Evolutionary conservation across 64 coral and sea anemone species (phyloP).

Genomic region (Montipora cactus): DNA sequence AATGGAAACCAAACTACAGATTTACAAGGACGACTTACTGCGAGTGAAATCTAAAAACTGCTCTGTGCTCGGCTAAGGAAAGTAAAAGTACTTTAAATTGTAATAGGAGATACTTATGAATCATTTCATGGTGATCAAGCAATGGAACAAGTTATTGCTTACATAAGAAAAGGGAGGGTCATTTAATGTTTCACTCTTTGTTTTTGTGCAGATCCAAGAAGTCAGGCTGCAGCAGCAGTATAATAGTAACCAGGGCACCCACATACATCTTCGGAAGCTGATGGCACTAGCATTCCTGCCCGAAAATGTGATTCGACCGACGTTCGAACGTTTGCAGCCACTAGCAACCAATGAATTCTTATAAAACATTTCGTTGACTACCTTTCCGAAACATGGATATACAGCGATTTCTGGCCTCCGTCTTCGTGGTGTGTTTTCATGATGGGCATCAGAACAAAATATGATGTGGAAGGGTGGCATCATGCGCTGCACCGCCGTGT

Average conservation of each 20-base stretch:
- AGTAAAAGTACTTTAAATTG: no score
- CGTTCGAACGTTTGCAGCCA: background rate
- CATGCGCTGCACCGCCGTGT: background rate
- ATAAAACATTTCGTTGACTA: background rate
- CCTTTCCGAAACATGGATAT: background rate
- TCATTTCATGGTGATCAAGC: no score
- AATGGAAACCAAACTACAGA: no score
- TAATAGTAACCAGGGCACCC: background rate
- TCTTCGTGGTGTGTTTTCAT: constrained; percentile 11
- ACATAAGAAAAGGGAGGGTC: no score
- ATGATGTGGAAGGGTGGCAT: constrained; percentile 6
- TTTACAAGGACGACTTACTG: no score
- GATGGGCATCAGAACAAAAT: constrained; percentile 3
- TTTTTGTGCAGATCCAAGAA: constrained; percentile 30
- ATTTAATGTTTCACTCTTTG: no score
- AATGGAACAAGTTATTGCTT: no score
- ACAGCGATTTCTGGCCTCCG: constrained; percentile 4
- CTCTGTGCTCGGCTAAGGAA: no score
- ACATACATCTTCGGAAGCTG: background rate
- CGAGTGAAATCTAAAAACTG: no score
- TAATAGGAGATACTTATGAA: no score
- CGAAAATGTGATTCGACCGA: background rate
- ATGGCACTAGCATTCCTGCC: constrained; percentile 22
- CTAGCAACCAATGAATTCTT: background rate
- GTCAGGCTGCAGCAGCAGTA: constrained; percentile 19